Evolutionary conservation across 2,113 vertebrate genomes (phyloP).

Genomic region (Sinocyclocheilus anshuiensis): DNA sequence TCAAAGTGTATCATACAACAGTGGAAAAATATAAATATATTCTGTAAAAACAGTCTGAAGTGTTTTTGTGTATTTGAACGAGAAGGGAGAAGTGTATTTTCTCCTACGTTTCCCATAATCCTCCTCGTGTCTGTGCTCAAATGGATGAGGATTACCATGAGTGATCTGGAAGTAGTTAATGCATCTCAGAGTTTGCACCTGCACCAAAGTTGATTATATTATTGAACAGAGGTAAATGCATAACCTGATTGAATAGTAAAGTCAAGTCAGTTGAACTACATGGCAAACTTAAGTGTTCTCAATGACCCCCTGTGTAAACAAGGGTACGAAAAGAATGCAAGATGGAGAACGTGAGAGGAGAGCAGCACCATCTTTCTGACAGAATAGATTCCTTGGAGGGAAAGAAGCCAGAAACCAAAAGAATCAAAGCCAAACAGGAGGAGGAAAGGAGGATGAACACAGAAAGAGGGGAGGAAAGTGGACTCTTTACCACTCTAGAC

Average conservation of each 20-base stretch:
- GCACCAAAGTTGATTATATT: neutral
- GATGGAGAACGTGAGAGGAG: constrained; percentile 13
- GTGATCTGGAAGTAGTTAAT: constrained; percentile 50
- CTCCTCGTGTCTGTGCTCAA: neutral
- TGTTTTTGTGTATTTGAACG: constrained; percentile 19
- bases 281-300: neutral
- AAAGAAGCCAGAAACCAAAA: constrained; percentile 30
- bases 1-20: constrained; percentile 63
- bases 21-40: constrained; percentile 75
- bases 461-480: neutral
- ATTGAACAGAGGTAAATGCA: constrained; percentile 23
- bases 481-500: constrained; percentile 47
- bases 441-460: neutral
- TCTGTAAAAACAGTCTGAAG: constrained; percentile 59
- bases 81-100: constrained; percentile 12
- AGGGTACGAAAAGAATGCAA: neutral
- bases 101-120: constrained; percentile 24
- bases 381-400: constrained; percentile 11
- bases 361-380: constrained; percentile 56
- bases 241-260: constrained; percentile 27
- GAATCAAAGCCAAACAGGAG: constrained; percentile 25
- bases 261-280: constrained; percentile 17
- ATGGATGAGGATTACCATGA: constrained; percentile 1
- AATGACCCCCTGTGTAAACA: neutral
- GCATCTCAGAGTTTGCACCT: constrained; percentile 21